Base-by-base conservation (phyloP, 2,888 invertebrate genomes). In the Melinaea marsaeus region DNA sequence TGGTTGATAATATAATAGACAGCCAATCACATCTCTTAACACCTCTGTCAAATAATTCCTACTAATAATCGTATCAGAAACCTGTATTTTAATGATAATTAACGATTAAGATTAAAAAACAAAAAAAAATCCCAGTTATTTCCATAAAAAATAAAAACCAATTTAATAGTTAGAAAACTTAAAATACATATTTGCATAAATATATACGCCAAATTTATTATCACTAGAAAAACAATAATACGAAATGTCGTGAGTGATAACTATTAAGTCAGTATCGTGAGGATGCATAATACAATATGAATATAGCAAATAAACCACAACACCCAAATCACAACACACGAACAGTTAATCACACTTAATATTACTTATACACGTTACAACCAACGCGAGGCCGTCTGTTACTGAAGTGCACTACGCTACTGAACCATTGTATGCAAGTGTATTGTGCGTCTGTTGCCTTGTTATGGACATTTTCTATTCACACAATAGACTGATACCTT, bases 381-480 rank as follows among this genome's bases (percentile, higher is more conserved):
- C 63, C 66, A 67, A 61, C 66, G 75, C 74, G 76, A 80, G 80
- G 82, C 84, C 84, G 88, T 83, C 84, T 83, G 86, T 88, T 85
- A 85, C 89, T 88, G 88, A 84, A 81, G 83, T 79, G 80, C 85
- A 86, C 83, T 83, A 84, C 82, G 85, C 88, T 84, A 81, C 84
- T 80, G 83, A 83, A 77, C 91, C 85, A 87, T 92, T 92, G 84
- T 92, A 92, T 81, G 91, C 88, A 84, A 90, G 90, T 85, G 85
- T 79, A 88, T 87, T 86, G 86, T 88, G 78, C 79, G 83, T 83
- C 83, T 80, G 81, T 83, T 81, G 84, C 79, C 79, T 81, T 84
- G 85, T 87, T 85, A 88, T 87, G 84, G 82, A 79, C 84, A 84
- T 86, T 87, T 87, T 84, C 86, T 84, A 87, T 85, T 88, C 86